phyloP scores from a whole-genome alignment of 2,888 invertebrate species.

The Chydorus sphaericus region DNA sequence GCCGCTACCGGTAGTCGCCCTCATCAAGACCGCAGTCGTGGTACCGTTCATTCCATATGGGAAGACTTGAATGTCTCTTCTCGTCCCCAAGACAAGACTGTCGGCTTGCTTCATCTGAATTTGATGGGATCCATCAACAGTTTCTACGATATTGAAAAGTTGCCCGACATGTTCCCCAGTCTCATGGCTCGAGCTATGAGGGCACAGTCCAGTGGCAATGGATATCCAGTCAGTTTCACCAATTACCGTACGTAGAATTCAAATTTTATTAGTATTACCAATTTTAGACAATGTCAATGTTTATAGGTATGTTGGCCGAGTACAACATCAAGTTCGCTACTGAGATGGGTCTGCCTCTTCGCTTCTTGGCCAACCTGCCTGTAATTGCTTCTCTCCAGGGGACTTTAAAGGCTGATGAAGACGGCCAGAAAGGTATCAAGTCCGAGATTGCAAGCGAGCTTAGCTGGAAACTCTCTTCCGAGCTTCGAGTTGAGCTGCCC shows the following conservation, averaged over 20 bases:
- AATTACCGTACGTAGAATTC: too few species aligned
- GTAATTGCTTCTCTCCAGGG: conserved; percentile 6
- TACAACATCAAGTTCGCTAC: conserved; percentile 4
- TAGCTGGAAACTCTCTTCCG: conserved; percentile 3
- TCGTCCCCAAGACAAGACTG: neutral
- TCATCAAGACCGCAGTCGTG: neutral
- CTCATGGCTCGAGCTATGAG: neutral
- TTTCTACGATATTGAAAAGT: neutral
- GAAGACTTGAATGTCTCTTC: neutral
- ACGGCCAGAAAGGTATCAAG: neutral
- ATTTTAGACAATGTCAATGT: too few species aligned
- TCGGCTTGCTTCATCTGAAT: neutral
- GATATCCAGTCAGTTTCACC: conserved; percentile 1
- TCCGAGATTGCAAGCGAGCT: neutral
- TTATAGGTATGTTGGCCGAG: conserved; percentile 6
- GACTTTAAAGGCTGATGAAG: neutral
- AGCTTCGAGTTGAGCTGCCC: neutral
- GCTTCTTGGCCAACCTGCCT: conserved; percentile 2
- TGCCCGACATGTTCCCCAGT: neutral
- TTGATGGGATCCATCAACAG: conserved; percentile 6
- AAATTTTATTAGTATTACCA: too few species aligned
- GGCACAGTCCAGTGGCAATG: neutral
- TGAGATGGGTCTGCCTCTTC: neutral
- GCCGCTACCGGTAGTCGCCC: neutral
- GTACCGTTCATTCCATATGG: too few species aligned